These are phyloP conservation scores for Mystacornis crossleyi DNA, from an alignment of 2,113 vertebrate species.

Conservation along the genomic window DNA sequence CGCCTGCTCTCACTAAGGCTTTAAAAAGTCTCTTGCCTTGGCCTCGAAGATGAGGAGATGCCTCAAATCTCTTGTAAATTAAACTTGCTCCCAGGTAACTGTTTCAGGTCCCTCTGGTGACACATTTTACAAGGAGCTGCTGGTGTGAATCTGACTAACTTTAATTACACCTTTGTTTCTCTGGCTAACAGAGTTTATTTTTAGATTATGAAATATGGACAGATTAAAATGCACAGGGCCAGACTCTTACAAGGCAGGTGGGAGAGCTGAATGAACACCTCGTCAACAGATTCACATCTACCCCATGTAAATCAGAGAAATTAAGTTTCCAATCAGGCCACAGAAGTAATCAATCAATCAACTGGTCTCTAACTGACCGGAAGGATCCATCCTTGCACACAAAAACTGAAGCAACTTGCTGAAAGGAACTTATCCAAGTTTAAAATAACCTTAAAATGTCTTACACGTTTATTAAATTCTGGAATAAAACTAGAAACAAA, in stretches of 20 bases:
- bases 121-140: background rate
- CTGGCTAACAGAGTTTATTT: background rate
- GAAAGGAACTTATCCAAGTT: background rate
- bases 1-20: background rate
- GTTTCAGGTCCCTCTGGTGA: background rate
- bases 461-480: background rate
- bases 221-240: background rate
- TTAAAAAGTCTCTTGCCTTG: background rate
- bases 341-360: background rate
- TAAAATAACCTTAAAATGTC: too few species aligned
- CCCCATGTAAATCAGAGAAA: background rate
- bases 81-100: background rate
- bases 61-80: background rate
- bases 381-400: background rate
- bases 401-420: background rate
- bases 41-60: background rate
- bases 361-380: background rate
- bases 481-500: background rate
- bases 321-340: background rate
- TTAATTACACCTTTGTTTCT: background rate
- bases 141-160: background rate
- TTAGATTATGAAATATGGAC: background rate
- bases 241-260: background rate
- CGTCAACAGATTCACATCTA: background rate
- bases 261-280: background rate